Conservation (phyloP, 1,140 invertebrate species). For the Zaprionus kolodkinae region DNA sequence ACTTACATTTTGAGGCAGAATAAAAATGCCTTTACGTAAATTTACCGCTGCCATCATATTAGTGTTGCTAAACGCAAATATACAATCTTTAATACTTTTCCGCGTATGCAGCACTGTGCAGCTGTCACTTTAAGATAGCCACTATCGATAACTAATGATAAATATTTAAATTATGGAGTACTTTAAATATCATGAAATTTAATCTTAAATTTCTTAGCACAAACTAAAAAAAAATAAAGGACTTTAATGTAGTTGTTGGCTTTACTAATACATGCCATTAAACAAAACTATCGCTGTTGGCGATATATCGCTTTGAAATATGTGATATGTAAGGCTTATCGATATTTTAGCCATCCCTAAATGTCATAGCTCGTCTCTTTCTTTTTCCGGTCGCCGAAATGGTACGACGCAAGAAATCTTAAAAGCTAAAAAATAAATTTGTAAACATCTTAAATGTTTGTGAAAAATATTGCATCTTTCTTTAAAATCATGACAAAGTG, state of each 20-base stretch:
- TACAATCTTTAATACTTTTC: not conserved
- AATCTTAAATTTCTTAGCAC: not conserved
- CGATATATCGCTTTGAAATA: not conserved
- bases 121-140: not conserved
- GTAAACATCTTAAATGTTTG: conserved; percentile 65
- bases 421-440: conserved; percentile 54
- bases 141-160: not conserved
- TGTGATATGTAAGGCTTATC: not conserved
- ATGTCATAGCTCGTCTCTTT: conserved; percentile 71
- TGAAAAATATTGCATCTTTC: conserved; percentile 34
- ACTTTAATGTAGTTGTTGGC: not conserved
- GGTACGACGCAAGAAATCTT: conserved; percentile 68
- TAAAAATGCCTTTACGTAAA: conserved; percentile 52
- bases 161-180: not conserved
- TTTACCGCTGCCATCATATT: conserved; percentile 40
- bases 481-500: conserved; percentile 17
- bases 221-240: not conserved
- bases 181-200: not conserved
- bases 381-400: conserved; percentile 84
- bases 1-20: conserved; percentile 46
- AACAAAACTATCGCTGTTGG: not conserved
- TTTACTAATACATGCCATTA: not conserved
- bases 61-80: conserved; percentile 16
- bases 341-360: conserved; percentile 41
- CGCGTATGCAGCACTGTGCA: conserved; percentile 8